Evolutionary conservation across 2,113 vertebrate species (phyloP).

Genomic region (Ceyx margarethae): DNA sequence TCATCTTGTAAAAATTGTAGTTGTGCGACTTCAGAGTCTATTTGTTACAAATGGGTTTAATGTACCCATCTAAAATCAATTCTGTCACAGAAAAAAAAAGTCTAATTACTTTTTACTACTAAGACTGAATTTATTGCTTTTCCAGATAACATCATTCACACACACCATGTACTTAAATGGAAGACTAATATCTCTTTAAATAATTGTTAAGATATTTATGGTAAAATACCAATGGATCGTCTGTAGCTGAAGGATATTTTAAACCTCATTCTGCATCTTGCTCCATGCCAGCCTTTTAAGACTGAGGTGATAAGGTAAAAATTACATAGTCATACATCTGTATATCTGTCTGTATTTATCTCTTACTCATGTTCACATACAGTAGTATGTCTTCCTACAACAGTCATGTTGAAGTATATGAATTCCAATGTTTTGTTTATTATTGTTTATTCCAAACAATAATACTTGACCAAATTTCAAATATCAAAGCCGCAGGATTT

Average conservation of each 20-base stretch:
- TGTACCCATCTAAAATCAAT: slow-evolving; percentile 38
- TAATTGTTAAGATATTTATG: slow-evolving; percentile 22
- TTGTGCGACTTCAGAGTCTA: not conserved
- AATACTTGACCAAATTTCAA: not conserved
- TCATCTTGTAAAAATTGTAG: not conserved
- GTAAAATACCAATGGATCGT: slow-evolving; percentile 1
- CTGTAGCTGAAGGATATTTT: not conserved
- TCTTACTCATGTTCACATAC: not conserved
- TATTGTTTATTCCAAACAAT: not conserved
- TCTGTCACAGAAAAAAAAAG: slow-evolving; percentile 42
- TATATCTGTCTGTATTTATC: not conserved
- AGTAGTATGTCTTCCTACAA: not conserved
- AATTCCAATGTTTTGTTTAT: not conserved
- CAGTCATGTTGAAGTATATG: not conserved
- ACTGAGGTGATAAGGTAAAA: not conserved
- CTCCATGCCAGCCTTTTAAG: not conserved
- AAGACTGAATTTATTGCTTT: slow-evolving; percentile 33
- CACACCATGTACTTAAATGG: slow-evolving; percentile 27
- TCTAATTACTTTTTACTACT: slow-evolving; percentile 23
- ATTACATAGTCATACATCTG: not conserved
- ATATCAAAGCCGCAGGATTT: not conserved
- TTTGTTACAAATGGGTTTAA: slow-evolving; percentile 41
- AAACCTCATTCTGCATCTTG: not conserved
- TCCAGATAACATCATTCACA: slow-evolving; percentile 24
- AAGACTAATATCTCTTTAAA: slow-evolving; percentile 20